Percentiles rank a stretch among this genome's conserved stretches.
These are phyloP conservation scores for Phenacoccus solenopsis DNA, from an alignment of 1,140 invertebrate species.

Conservation along the genomic window DNA sequence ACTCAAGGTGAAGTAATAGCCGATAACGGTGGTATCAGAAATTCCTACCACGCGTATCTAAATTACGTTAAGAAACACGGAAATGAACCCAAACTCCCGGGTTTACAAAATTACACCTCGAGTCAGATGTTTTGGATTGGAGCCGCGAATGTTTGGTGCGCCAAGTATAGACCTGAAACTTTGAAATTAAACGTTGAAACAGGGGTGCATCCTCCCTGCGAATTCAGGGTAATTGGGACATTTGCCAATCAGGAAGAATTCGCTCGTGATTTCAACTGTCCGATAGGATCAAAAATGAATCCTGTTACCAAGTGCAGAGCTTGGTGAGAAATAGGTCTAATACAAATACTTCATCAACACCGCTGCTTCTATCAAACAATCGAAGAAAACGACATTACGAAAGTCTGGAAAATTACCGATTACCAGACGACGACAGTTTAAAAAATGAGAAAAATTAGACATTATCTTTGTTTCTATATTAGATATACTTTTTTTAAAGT, in stretches of 20 bases:
- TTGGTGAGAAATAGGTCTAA: no score
- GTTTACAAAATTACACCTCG: conserved; percentile 39
- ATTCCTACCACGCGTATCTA: conserved; percentile 69
- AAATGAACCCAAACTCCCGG: conserved; percentile 47
- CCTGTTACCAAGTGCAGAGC: conserved; percentile 72
- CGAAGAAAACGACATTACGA: no score
- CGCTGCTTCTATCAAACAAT: no score
- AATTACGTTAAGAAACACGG: conserved; percentile 52
- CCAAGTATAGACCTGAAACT: conserved; percentile 41
- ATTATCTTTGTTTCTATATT: no score
- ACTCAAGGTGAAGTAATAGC: conserved; percentile 88
- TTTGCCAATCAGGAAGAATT: conserved; percentile 86
- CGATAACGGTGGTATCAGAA: conserved; percentile 78
- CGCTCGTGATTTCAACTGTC: conserved; percentile 73
- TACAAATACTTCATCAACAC: no score
- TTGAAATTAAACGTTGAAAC: conserved; percentile 28
- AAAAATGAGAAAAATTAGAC: no score
- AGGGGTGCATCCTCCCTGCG: conserved; percentile 60
- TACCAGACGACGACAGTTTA: no score
- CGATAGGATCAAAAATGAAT: conserved; percentile 69
- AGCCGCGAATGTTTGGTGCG: conserved; percentile 54
- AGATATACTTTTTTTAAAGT: no score
- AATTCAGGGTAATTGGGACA: conserved; percentile 74
- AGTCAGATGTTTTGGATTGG: no score
- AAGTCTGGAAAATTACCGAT: no score